Base-by-base conservation (phyloP, 1,140 invertebrate species). In the Orussus abietinus region DNA sequence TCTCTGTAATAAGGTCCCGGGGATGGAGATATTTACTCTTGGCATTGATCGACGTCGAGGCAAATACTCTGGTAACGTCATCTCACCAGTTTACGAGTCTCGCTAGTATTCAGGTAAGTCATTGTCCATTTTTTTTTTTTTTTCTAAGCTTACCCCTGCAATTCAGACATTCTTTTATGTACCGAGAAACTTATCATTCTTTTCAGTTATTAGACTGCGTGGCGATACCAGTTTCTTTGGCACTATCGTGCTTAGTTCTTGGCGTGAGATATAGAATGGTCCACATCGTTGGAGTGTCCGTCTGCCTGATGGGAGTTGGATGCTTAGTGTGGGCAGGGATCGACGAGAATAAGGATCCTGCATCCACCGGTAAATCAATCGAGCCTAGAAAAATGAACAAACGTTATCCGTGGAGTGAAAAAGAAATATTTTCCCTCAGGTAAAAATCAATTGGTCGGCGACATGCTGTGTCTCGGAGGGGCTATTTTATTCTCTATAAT, bases 201-300 rank as follows among this genome's bases (percentile, higher is more conserved):
- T 84, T 84, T 75, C 77, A 92, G 86, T 72, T 92, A 53, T 71
- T 94, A 45, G 86, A 91, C 56, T 92, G 90, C 67, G 88, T 89
- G 43, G 86, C 87, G 12, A 89, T 93, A 46, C 88, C 89, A 1
- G 85, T 85, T 12, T 88, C 90, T 3, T 63, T 93, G 47, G 78
- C 83, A 5, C 69, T 89, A 19, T 88, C 84, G 9, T 89, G 76
- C 76, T 70, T 77, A 53, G 82, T 79, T 62, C 79, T 81, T 49
- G 82, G 81, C 42, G 84, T 79, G 46, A 79, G 72, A 60, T 92
- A 83, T 62, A 78, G 76, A 59, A 83, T 76, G 74, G 80, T 83
- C 1, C 89, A 93, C 64, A 84, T 91, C 20, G 74, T 87, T 4
- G 90, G 89, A 2, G 86, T 91, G 4, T 83, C 81, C 6, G 70